A percentile compares a stretch with the other conserved stretches of the same genome.
Evolutionary conservation across 2,113 vertebrate genomes (phyloP).

Genomic region (Sander vitreus): DNA sequence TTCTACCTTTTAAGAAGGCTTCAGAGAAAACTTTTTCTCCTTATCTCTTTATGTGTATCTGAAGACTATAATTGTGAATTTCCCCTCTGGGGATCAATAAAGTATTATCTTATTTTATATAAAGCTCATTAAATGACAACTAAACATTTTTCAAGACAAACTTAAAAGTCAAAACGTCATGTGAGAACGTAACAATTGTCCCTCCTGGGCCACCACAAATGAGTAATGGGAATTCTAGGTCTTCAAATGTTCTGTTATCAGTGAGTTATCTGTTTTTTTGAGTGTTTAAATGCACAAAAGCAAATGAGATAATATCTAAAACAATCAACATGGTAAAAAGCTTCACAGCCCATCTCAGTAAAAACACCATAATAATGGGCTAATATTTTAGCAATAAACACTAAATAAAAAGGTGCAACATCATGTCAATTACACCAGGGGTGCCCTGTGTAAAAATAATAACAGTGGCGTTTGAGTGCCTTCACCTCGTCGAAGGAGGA

Average conservation of each 20-base stretch:
- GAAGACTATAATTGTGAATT: too few relatives aligned
- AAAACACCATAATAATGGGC: neutral
- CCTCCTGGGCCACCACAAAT: neutral
- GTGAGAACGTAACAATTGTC: neutral
- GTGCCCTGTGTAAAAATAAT: neutral
- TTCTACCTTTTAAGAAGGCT: too few relatives aligned
- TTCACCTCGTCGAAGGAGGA: conserved; percentile 93
- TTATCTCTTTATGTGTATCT: too few relatives aligned
- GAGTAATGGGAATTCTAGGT: neutral
- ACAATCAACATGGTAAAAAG: too few relatives aligned
- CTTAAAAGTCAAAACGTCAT: too few relatives aligned
- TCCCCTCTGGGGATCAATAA: too few relatives aligned
- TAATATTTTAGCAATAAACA: neutral
- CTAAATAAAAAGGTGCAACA: neutral
- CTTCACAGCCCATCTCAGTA: neutral
- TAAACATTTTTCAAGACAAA: too few relatives aligned
- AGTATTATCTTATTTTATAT: too few relatives aligned
- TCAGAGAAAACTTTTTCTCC: too few relatives aligned
- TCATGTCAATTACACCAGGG: neutral
- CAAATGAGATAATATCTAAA: too few relatives aligned
- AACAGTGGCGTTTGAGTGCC: neutral
- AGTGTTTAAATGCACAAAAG: too few relatives aligned
- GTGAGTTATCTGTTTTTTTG: neutral
- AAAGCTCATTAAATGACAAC: too few relatives aligned
- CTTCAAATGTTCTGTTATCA: neutral